Evolutionary conservation across 1,140 invertebrate species (phyloP).

Genomic region (Bombus confusus): DNA sequence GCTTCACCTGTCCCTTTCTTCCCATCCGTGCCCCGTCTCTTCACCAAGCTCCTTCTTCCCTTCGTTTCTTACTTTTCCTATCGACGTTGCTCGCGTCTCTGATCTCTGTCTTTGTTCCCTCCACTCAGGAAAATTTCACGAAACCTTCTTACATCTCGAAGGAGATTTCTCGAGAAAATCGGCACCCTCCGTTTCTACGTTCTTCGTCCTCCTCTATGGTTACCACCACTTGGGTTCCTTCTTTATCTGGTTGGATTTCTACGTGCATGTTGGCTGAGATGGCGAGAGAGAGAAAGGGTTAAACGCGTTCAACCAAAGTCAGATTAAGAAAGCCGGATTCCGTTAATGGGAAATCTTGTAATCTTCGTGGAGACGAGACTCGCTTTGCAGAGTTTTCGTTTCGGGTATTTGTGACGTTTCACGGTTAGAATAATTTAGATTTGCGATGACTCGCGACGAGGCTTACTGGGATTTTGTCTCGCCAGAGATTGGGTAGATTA

Average conservation of each 20-base stretch:
- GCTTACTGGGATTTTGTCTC: not conserved
- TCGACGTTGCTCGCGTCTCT: not conserved
- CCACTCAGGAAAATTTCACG: constrained; percentile 37
- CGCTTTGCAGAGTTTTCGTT: not conserved
- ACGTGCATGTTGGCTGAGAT: not conserved
- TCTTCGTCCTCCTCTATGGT: not conserved
- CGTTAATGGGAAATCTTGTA: constrained; percentile 11
- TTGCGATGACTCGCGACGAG: not conserved
- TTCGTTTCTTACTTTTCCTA: not conserved
- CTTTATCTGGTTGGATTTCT: not conserved
- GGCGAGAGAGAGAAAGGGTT: constrained; percentile 1
- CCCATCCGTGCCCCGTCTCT: not conserved
- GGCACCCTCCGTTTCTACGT: not conserved
- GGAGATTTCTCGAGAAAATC: constrained; percentile 25
- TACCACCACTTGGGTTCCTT: too few species aligned
- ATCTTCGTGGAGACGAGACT: not conserved
- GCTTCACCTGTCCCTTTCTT: constrained; percentile 22
- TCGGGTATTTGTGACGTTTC: not conserved
- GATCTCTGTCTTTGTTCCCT: not conserved
- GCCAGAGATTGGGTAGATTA: not conserved
- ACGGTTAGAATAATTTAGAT: not conserved
- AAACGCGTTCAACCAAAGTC: constrained; percentile 13
- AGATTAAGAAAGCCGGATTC: not conserved
- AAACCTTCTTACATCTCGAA: constrained; percentile 37
- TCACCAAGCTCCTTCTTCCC: not conserved